Evolutionary conservation across 2,888 invertebrate species (phyloP), one percentile per base, ranked within the genome.

Genomic region (Trichogramma dendrolimi): DNA sequence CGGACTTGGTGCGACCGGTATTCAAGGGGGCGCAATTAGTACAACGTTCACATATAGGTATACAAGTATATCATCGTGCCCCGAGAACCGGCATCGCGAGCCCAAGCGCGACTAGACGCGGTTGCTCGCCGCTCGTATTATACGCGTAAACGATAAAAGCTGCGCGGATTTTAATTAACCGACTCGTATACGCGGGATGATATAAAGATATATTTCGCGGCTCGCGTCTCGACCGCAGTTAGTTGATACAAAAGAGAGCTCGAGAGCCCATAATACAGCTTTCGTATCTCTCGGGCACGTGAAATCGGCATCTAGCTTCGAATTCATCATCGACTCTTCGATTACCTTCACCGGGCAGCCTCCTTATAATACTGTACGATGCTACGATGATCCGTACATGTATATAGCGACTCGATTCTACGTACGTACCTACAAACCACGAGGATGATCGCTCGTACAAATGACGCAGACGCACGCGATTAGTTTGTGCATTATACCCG

Each of bases 261-360:
- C 27, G 27, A 27, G 27, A 27, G 2, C 27, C 27, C 27, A 27
- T 27, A 27, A 27, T 27, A 27, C 27, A 27, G 27, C 27, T 48
- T 48, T 54, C 54, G 41, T 40, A 38, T n/a, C 46, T 7, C 40
- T 41, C 52, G 38, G 8, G n/a, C 53, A 54, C 50, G 62, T 57
- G 48, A 55, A 49, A 46, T 58, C 50, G 59, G 54, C 46, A 60
- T 60, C 63, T 53, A 48, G 4, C 44, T 50, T 54, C 8, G 10
- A 58, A 64, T 61, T 58, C 61, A 61, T 61, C 58, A 64, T 59
- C 53, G 55, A 64, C 56, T 55, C 55, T 58, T 61, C 64, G 61
- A 57, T 27, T 27, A 27, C 51, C 41, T 55, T 64, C 49, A 42
- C 40, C 46, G 43, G 41, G 43, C 55, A 58, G 46, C 46, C 40